Base-by-base conservation (phyloP, 1,140 invertebrate species). In the Bombus superbus region DNA sequence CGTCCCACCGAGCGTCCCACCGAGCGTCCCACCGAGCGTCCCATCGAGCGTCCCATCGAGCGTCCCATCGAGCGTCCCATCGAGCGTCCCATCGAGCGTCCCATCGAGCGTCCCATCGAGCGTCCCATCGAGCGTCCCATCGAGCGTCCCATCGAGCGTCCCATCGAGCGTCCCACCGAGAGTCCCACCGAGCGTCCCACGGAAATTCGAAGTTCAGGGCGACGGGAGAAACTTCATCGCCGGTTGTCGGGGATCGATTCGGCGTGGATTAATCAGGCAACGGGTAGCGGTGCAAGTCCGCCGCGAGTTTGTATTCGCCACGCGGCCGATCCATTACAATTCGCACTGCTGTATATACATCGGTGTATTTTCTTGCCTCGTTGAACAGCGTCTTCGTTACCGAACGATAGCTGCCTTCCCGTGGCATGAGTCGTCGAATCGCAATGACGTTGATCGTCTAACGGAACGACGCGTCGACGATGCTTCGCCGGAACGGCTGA, bases 241-340 rank as follows among this genome's bases (percentile, higher is more conserved):
- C 64, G 47, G 38, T 40, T 82, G n/a, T 8, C 42, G 28, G 11
- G 44, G 59, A 77, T 82, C 85, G 85, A 86, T 88, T 69, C 66
- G n/a, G 32, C 44, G 53, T 25, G 73, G 78, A 88, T 88, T 88
- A 88, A 88, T 88, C 86, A 88, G 85, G 82, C 85, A 82, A 78
- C 44, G 86, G 73, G 86, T 86, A 86, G 71, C 57, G 40, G 15
- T 64, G 76, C 47, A 47, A 53, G 42, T 32, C 42, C 35, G 83
- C 57, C 77, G 72, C 59, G 74, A 75, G 38, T 83, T 75, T 82
- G 64, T 64, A 86, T 75, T 82, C 57, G 62, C 84, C 38, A 40
- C 66, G 72, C 35, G 77, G 53, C 62, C 64, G 71, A 86, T 76
- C 77, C 85, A 82, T 88, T 88, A 86, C 78, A 73, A 44, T 77